Conservation (phyloP, 2,797 vertebrate genomes). For the Acanthurus leucopareius region DNA sequence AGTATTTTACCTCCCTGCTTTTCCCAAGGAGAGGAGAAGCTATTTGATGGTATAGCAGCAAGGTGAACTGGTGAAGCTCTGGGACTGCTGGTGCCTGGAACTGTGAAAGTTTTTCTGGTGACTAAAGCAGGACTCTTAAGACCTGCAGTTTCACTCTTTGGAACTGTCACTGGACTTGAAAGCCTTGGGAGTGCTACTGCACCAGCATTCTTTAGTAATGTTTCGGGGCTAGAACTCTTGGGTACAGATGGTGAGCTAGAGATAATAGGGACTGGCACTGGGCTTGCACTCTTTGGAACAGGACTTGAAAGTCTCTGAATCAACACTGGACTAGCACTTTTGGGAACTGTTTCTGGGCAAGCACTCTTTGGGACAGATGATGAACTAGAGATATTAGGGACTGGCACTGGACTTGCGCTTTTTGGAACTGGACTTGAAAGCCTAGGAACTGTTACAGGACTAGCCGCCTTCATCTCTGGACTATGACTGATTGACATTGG, state of each 20-base stretch:
- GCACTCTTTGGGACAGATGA: constrained; percentile 32
- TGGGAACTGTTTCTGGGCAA: constrained; percentile 50
- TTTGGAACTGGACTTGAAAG: constrained; percentile 61
- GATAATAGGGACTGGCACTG: constrained; percentile 48
- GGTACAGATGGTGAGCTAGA: constrained; percentile 18
- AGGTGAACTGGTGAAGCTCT: constrained; percentile 60
- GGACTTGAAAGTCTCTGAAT: constrained; percentile 68
- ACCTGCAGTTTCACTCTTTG: constrained; percentile 41
- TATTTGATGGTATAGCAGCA: constrained; percentile 26
- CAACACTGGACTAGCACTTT: constrained; percentile 59
- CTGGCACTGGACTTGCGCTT: constrained; percentile 48
- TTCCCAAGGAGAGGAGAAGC: constrained; percentile 29
- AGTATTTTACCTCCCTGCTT: constrained; percentile 43
- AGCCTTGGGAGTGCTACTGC: constrained; percentile 33
- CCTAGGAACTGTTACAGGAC: constrained; percentile 49
- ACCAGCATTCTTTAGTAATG: constrained; percentile 27
- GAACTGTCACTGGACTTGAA: constrained; percentile 60
- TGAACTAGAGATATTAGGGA: constrained; percentile 31
- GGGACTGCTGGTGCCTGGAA: constrained; percentile 57
- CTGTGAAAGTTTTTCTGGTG: constrained; percentile 63
- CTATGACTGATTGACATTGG: constrained; percentile 25
- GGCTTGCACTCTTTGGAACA: constrained; percentile 58
- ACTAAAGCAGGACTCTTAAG: constrained; percentile 61
- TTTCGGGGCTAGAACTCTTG: constrained; percentile 59
- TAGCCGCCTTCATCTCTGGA: constrained; percentile 39